Percentiles rank a stretch among this genome's conserved stretches.
phyloP scores from a whole-genome alignment of 2,113 vertebrate species.

The Stercorarius parasiticus region DNA sequence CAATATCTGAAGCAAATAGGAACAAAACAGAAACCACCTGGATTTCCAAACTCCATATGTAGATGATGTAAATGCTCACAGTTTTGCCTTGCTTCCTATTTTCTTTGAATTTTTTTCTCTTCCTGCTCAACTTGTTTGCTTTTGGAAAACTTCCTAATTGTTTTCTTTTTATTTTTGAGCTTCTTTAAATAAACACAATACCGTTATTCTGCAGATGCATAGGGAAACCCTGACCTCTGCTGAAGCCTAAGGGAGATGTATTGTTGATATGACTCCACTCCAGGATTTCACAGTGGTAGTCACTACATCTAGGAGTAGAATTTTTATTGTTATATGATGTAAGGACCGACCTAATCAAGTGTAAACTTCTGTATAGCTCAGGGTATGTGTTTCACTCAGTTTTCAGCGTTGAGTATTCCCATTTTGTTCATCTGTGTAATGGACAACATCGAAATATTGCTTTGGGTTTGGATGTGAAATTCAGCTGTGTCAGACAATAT shows the following conservation, averaged over 20 bases:
- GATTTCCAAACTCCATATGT: conserved; percentile 14
- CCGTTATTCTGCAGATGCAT: neutral
- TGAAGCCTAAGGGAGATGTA: neutral
- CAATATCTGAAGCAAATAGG: conserved; percentile 39
- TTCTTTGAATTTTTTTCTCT: neutral
- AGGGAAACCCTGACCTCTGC: conserved; percentile 23
- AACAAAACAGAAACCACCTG: conserved; percentile 56
- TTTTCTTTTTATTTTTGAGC: conserved; percentile 11
- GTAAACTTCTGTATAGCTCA: neutral
- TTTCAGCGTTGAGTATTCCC: neutral
- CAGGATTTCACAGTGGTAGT: neutral
- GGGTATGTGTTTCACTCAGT: neutral
- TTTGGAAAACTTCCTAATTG: neutral
- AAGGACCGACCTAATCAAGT: neutral
- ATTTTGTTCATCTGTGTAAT: neutral
- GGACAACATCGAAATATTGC: neutral
- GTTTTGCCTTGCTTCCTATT: conserved; percentile 22
- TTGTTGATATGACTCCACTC: neutral
- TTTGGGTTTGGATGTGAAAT: conserved; percentile 12
- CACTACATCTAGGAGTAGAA: neutral
- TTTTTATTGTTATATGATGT: neutral
- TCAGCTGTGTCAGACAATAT: conserved; percentile 35
- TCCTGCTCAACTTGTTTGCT: neutral
- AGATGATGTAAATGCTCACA: conserved; percentile 22
- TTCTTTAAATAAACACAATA: neutral